A percentile compares a stretch with the other conserved stretches of the same genome.
Conservation (phyloP, 2,888 invertebrate genomes). For the Hypolimnas misippus region DNA sequence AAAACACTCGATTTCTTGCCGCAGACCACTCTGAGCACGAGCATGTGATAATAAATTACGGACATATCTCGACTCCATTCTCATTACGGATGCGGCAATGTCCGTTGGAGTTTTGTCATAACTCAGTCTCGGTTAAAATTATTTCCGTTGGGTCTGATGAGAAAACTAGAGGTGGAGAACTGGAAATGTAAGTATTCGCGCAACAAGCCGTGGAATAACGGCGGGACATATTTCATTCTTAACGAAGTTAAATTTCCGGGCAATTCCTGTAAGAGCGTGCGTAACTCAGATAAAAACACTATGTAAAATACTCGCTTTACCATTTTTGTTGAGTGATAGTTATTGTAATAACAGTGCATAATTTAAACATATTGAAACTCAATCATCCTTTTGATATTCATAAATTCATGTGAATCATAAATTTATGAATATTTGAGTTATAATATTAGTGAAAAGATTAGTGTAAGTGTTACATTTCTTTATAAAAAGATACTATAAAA, state of each 20-base stretch:
- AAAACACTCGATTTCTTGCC: conserved; percentile 63
- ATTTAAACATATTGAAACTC: too few relatives aligned
- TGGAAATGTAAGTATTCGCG: conserved; percentile 80
- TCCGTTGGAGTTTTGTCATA: conserved; percentile 83
- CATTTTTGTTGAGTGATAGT: background rate
- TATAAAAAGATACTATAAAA: too few relatives aligned
- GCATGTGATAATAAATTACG: conserved; percentile 78
- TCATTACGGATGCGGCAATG: conserved; percentile 83
- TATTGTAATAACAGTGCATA: background rate
- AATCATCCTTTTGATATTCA: too few relatives aligned
- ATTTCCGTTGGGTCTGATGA: conserved; percentile 83
- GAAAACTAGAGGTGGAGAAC: conserved; percentile 82
- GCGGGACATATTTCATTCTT: conserved; percentile 82
- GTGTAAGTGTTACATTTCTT: too few relatives aligned
- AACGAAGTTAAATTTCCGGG: conserved; percentile 83
- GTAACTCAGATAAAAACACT: conserved; percentile 80
- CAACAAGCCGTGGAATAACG: conserved; percentile 82
- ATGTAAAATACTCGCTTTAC: conserved; percentile 19
- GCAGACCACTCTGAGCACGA: conserved; percentile 57
- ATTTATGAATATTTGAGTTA: too few relatives aligned
- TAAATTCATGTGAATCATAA: too few relatives aligned
- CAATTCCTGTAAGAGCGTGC: conserved; percentile 78
- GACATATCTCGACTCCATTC: conserved; percentile 81
- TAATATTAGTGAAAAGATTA: too few relatives aligned
- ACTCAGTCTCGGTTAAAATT: conserved; percentile 83